Conservation (phyloP, 2,113 vertebrate species). For the Paracanthobrama guichenoti region DNA sequence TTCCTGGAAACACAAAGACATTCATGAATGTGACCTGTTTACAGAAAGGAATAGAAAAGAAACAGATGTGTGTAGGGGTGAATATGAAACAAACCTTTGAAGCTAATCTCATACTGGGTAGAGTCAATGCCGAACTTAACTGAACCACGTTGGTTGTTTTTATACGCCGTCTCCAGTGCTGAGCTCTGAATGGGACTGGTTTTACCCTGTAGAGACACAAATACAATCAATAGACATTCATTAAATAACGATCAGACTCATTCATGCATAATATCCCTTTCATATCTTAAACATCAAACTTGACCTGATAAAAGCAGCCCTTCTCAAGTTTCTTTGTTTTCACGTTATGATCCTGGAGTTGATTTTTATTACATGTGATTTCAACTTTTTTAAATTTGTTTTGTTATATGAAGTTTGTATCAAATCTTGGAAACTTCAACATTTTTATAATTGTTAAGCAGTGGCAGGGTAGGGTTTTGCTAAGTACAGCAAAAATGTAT, state of each 20-base stretch:
- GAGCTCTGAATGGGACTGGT: constrained; percentile 44
- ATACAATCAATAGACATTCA: background rate
- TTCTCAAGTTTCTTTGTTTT: background rate
- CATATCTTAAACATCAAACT: background rate
- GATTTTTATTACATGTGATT: no score
- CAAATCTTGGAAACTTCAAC: background rate
- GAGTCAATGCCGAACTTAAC: constrained; percentile 49
- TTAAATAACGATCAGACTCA: background rate
- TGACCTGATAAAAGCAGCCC: background rate
- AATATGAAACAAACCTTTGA: constrained; percentile 61
- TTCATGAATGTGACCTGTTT: background rate
- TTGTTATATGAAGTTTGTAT: background rate
- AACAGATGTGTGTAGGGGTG: background rate
- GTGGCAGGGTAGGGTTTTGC: no score
- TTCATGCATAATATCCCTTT: background rate
- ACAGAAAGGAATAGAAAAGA: background rate
- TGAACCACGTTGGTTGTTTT: constrained; percentile 50
- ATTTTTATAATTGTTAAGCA: background rate
- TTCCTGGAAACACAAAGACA: constrained; percentile 58
- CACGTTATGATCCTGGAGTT: no score
- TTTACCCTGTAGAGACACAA: constrained; percentile 5
- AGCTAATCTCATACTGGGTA: constrained; percentile 61
- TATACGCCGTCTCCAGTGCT: constrained; percentile 65
- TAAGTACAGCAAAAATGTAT: no score
- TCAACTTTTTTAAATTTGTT: background rate